Percentiles rank a stretch among this genome's conserved stretches.
These are phyloP conservation scores for Dryobota labecula DNA, from an alignment of 2,888 invertebrate species.

Conservation along the genomic window DNA sequence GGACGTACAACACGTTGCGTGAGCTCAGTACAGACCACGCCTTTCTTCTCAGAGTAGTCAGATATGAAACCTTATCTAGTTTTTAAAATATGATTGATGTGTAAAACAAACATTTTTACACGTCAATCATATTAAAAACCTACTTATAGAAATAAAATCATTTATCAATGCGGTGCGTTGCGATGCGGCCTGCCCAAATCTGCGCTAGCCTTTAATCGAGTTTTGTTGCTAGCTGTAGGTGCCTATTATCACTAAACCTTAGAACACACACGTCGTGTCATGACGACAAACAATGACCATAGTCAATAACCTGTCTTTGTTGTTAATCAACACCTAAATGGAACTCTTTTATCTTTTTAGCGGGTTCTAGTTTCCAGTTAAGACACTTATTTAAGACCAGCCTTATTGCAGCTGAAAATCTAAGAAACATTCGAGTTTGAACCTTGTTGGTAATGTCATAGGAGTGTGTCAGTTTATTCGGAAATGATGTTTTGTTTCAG, in stretches of 20 bases:
- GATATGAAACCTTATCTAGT: no score
- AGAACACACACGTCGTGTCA: slow-evolving; percentile 56
- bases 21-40: no score
- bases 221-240: not conserved
- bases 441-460: not conserved
- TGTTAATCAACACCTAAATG: slow-evolving; percentile 76
- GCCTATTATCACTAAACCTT: slow-evolving; percentile 55
- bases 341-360: slow-evolving; percentile 84
- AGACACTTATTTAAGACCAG: slow-evolving; percentile 38
- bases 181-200: no score
- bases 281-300: slow-evolving; percentile 65
- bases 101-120: no score
- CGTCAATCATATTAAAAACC: no score
- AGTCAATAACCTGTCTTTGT: slow-evolving; percentile 75
- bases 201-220: not conserved
- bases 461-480: not conserved
- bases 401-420: slow-evolving; percentile 4
- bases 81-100: no score
- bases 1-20: no score
- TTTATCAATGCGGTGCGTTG: no score
- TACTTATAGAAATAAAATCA: no score
- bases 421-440: slow-evolving; percentile 27
- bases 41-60: no score
- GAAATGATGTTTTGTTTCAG: not conserved
- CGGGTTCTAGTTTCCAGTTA: slow-evolving; percentile 71